Conservation (phyloP, 2,113 vertebrate genomes). For the Steatornis caripensis region DNA sequence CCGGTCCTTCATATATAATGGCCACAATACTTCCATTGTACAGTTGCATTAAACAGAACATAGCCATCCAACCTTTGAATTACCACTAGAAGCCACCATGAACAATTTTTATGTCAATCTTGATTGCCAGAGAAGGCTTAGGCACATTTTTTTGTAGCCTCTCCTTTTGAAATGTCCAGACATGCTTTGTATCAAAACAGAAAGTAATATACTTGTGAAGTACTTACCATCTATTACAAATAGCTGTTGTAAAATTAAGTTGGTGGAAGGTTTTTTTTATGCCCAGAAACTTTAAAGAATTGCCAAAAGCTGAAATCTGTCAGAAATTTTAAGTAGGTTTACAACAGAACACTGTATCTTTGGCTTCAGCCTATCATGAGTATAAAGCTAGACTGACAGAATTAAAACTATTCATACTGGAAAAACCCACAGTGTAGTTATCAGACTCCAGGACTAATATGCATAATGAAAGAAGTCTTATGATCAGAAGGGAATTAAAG, state of each 20-base stretch:
- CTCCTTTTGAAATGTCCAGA: not conserved
- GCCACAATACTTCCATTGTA: not conserved
- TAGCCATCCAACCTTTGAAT: not conserved
- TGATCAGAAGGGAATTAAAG: not conserved
- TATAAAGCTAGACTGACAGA: constrained; percentile 16
- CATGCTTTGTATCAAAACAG: not conserved
- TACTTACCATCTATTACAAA: not conserved
- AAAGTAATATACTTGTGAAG: not conserved
- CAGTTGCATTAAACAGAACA: not conserved
- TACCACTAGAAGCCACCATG: not conserved
- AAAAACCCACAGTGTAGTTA: not conserved
- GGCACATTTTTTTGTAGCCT: not conserved
- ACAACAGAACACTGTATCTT: not conserved
- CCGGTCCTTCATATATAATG: constrained; percentile 17
- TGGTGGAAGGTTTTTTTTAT: not conserved
- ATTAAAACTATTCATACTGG: constrained; percentile 21
- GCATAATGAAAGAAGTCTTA: not conserved
- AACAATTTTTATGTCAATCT: not conserved
- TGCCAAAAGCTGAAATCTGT: not conserved
- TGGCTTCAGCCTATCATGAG: not conserved
- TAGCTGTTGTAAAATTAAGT: not conserved
- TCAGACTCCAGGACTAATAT: not conserved
- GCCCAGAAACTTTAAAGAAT: not conserved
- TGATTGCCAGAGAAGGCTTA: not conserved
- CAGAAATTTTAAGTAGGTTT: not conserved